phyloP scores from a whole-genome alignment of 2,797 vertebrate genomes.

The Gadopsis bispinosus region DNA sequence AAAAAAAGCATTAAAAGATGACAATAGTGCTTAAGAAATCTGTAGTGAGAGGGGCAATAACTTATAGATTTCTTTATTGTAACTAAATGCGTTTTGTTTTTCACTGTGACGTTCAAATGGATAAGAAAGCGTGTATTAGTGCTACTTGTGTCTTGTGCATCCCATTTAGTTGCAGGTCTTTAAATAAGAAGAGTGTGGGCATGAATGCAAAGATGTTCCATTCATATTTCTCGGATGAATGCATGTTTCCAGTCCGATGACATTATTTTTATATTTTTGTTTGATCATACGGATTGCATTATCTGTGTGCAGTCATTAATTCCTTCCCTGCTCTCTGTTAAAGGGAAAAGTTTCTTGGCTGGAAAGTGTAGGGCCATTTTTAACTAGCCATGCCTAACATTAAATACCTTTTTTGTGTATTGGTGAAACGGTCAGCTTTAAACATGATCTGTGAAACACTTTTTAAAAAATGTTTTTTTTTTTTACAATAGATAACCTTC shows the following conservation, averaged over 20 bases:
- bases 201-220: conserved; percentile 16
- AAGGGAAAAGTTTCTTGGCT: conserved; percentile 30
- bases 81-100: neutral
- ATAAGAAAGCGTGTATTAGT: neutral
- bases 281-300: conserved; percentile 26
- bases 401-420: conserved; percentile 26
- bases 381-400: conserved; percentile 32
- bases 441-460: conserved; percentile 27
- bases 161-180: conserved; percentile 11
- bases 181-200: conserved; percentile 1
- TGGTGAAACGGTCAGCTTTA: conserved; percentile 33
- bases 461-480: neutral
- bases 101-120: neutral
- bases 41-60: neutral
- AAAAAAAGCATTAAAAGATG: neutral
- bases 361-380: conserved; percentile 7
- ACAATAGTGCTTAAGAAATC: neutral
- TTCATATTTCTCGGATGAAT: conserved; percentile 30
- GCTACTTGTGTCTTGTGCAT: neutral
- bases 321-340: conserved; percentile 14
- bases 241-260: conserved; percentile 22
- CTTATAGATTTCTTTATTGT: neutral
- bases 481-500: conserved; percentile 13
- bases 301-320: conserved; percentile 31
- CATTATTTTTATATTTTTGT: conserved; percentile 28